These are phyloP conservation scores for Neotragus pygmaeus DNA, from an alignment of 2,113 vertebrate genomes.

Conservation along the genomic window DNA sequence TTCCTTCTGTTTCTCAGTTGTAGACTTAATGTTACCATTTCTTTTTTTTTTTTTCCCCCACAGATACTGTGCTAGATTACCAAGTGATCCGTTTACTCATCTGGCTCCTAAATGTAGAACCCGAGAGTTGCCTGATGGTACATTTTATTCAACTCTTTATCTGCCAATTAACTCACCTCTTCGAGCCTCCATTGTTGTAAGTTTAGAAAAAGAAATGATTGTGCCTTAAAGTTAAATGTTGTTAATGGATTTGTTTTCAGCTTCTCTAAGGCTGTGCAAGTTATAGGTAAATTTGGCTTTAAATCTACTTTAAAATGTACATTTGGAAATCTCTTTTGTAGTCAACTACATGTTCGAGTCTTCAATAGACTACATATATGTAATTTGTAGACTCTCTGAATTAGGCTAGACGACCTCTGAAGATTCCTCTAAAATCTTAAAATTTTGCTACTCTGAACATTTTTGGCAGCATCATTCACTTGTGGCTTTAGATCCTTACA, in stretches of 20 bases:
- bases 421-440: background rate
- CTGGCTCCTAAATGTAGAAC: constrained; percentile 98
- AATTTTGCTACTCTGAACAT: background rate
- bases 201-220: constrained; percentile 61
- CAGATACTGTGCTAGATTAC: constrained; percentile 97
- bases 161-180: constrained; percentile 98
- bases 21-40: background rate
- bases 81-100: constrained; percentile 98
- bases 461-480: background rate
- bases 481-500: background rate
- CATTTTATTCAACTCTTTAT: constrained; percentile 94
- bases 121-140: constrained; percentile 83
- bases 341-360: background rate
- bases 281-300: background rate
- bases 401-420: background rate
- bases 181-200: constrained; percentile 92
- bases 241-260: background rate
- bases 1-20: background rate
- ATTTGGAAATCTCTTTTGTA: background rate
- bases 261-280: background rate
- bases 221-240: background rate
- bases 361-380: background rate
- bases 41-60: constrained; percentile 23
- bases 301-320: background rate
- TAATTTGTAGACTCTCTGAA: background rate